phyloP scores from a whole-genome alignment of 2,888 invertebrate species.

The Beris chalybata region DNA sequence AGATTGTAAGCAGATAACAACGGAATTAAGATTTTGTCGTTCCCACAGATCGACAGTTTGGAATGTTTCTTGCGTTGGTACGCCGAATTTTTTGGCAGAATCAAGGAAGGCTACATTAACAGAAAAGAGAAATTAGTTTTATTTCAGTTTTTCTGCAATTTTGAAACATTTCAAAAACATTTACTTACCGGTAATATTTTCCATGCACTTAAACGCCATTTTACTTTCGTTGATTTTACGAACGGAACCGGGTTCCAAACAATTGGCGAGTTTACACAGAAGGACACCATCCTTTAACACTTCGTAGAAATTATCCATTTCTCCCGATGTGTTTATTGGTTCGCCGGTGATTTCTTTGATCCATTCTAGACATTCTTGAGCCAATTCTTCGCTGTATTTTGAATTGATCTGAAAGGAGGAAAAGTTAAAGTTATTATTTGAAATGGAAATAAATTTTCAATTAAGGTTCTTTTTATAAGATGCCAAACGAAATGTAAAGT shows the following conservation, averaged over 20 bases:
- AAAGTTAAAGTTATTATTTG: conserved; percentile 9
- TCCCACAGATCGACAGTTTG: conserved; percentile 98
- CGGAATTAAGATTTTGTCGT: conserved; percentile 92
- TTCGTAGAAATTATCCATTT: conserved; percentile 92
- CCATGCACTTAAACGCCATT: conserved; percentile 98
- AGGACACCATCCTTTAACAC: conserved; percentile 87
- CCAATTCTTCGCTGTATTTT: conserved; percentile 95
- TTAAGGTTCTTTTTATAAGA: too few species aligned
- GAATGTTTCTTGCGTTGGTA: conserved; percentile 92
- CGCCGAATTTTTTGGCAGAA: conserved; percentile 81
- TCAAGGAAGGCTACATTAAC: conserved; percentile 71
- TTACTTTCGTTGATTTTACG: conserved; percentile 90
- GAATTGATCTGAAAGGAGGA: conserved; percentile 82
- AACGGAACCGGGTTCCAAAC: conserved; percentile 79
- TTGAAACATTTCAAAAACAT: neutral
- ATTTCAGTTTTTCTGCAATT: neutral
- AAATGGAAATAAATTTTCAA: too few species aligned
- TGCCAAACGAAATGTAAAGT: too few species aligned
- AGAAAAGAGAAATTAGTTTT: neutral
- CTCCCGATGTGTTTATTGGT: conserved; percentile 81
- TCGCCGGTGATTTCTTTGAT: conserved; percentile 84
- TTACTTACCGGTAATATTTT: conserved; percentile 77
- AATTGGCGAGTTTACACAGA: conserved; percentile 88
- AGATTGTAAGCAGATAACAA: conserved; percentile 92
- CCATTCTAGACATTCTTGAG: conserved; percentile 92